Evolutionary conservation across 2,888 invertebrate genomes (phyloP), one percentile per base, ranked within the genome.

Genomic region (Drosophila koepferae): DNA sequence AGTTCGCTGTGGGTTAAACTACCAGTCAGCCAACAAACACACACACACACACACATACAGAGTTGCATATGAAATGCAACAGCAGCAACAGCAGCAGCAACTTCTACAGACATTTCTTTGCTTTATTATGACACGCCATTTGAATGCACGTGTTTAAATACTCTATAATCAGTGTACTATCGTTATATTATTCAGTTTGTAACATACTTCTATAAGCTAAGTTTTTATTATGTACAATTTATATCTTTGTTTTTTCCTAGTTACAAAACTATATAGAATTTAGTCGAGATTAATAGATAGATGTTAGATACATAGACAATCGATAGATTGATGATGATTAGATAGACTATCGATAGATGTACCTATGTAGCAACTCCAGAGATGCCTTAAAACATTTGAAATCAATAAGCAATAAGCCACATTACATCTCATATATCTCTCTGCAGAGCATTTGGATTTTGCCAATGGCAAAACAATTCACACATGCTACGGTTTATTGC

Each of bases 121-220:
- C 56, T 79, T 79, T 79, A 76, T 82, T 82, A 77, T 81, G 81
- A 77, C 81, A 81, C 70, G 77, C 82, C 82, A 81, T 82, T 79
- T 74, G 66, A 65, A 36, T 41, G 54, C 63, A 51, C 14, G 51
- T 49, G 46, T 54, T 38, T 46, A 16, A 59, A 40, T 60, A 31
- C 60, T 14, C 20, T 60, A 3, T 9, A 8, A 9, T 12, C 1
- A 1, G 36, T 28, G 59, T 48, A n/a, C 7, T 6, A 12, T 2
- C 0, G 10, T 0, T 10, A 23, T 2, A 16, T 8, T 9, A 23
- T 23, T 1, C 0, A 46, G 34, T 20, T 18, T 14, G 44, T 9
- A 1, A 20, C 16, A 20, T 20, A 0, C 28, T 28, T 14, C 0
- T n/a, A n/a, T n/a, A n/a, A n/a, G 28, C 5, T 6, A 6, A 28